Base-by-base conservation (phyloP, 2,113 vertebrate species). In the Anolis carolinensis region DNA sequence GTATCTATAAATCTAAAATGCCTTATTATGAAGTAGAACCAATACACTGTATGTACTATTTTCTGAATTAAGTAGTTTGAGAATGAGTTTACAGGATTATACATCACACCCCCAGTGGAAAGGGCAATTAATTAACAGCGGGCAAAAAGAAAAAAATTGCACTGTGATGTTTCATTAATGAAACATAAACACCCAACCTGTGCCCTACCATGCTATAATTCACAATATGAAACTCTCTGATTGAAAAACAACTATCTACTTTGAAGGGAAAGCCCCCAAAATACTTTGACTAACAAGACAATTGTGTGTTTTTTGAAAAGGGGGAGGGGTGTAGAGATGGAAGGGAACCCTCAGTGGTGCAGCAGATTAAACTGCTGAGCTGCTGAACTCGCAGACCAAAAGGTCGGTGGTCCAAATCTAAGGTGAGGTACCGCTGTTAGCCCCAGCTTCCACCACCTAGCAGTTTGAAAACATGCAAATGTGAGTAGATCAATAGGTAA, bases 231-330 rank as follows among this genome's bases (percentile, higher is more conserved):
- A 89, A n/a, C 52, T 36, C 44, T 90, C 88, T 27, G 75, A 91
- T 85, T 89, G 83, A 88, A 88, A 91, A 92, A 21, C 48, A 71
- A 48, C 75, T 80, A 71, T 86, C 62, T 50, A 30, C 55, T 77
- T 78, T 73, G 75, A 76, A 79, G 76, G 72, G 89, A 91, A 92
- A 88, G 36, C 73, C 68, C 36, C 9, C n/a, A 74, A 25, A 52
- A 85, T 72, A 86, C 50, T 90, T 85, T 79, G 83, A 91, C 48
- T 87, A 92, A 86, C 4, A 84, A 80, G 87, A 52, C 74, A 50
- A 82, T 59, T 93, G 77, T 70, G 25, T 72, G n/a, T n/a, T n/a
- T n/a, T n/a, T n/a, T n/a, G n/a, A n/a, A n/a, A n/a, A n/a, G n/a
- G n/a, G n/a, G n/a, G n/a, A n/a, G n/a, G n/a, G n/a, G n/a, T n/a